Conservation (phyloP, 1,140 invertebrate genomes). For the Prorops nasuta region DNA sequence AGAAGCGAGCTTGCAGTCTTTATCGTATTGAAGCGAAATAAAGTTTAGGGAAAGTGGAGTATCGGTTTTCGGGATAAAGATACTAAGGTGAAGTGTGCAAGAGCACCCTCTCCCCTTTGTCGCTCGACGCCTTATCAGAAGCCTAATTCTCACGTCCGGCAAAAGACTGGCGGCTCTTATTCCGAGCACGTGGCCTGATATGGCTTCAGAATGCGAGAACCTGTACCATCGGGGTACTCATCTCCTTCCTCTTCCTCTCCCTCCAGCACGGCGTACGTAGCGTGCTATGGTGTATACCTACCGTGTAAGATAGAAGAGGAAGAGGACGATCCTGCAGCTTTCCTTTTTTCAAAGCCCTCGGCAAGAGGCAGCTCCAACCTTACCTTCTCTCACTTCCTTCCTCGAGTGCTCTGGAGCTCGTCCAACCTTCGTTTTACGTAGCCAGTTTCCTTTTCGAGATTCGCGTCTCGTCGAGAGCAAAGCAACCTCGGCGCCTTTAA, state of each 20-base stretch:
- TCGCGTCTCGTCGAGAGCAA: background rate
- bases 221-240: constrained; percentile 32
- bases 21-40: too few species aligned
- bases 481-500: constrained; percentile 12
- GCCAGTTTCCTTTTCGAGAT: constrained; percentile 2
- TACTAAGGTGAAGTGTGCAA: background rate
- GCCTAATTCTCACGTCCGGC: constrained; percentile 28
- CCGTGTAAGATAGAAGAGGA: too few species aligned
- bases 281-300: too few species aligned
- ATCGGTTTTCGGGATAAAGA: constrained; percentile 1
- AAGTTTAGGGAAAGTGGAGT: background rate
- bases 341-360: too few species aligned
- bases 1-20: too few species aligned
- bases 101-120: constrained; percentile 5
- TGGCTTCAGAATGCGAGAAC: constrained; percentile 32
- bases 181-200: constrained; percentile 45
- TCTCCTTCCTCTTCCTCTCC: constrained; percentile 12
- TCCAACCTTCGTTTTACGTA: constrained; percentile 7
- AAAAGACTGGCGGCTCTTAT: constrained; percentile 30
- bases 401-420: constrained; percentile 1
- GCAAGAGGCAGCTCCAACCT: too few species aligned
- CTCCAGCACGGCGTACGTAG: too few species aligned
- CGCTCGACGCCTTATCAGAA: constrained; percentile 10
- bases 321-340: too few species aligned
- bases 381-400: background rate